Evolutionary conservation across 1,140 invertebrate species (phyloP).

Genomic region (Ceratina australensis): DNA sequence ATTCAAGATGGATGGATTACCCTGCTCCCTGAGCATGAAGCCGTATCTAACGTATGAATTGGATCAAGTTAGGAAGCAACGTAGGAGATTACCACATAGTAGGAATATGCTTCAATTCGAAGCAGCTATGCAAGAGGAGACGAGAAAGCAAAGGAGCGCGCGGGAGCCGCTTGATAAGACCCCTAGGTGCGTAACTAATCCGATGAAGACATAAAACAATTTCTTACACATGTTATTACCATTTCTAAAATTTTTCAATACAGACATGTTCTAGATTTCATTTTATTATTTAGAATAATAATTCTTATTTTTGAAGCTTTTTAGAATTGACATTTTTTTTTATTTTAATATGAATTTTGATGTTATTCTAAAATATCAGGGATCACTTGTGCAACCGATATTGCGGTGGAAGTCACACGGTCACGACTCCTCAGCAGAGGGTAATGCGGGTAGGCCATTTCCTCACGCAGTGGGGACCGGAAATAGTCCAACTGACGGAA

Average conservation of each 20-base stretch:
- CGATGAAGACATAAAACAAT: not conserved
- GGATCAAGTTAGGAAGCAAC: constrained; percentile 82
- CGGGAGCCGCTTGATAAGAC: constrained; percentile 44
- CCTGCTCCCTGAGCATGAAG: constrained; percentile 79
- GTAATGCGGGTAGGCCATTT: constrained; percentile 82
- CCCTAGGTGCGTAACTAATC: constrained; percentile 45
- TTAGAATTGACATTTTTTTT: too few species aligned
- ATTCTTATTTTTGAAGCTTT: too few species aligned
- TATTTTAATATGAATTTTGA: too few species aligned
- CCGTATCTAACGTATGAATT: constrained; percentile 85
- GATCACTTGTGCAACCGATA: constrained; percentile 77
- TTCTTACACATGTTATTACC: not conserved
- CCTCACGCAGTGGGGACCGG: constrained; percentile 82
- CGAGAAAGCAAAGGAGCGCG: constrained; percentile 43
- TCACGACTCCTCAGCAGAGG: constrained; percentile 84
- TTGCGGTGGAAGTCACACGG: constrained; percentile 86
- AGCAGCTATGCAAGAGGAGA: constrained; percentile 65
- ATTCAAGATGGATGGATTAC: constrained; percentile 77
- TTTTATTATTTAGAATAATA: too few species aligned
- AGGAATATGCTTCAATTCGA: constrained; percentile 76
- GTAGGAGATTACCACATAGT: constrained; percentile 73
- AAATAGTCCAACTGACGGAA: constrained; percentile 79
- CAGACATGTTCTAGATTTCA: too few species aligned
- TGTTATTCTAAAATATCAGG: too few species aligned
- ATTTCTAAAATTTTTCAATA: too few species aligned